Base-by-base conservation (phyloP, 2,113 vertebrate species). In the Martes martes region DNA sequence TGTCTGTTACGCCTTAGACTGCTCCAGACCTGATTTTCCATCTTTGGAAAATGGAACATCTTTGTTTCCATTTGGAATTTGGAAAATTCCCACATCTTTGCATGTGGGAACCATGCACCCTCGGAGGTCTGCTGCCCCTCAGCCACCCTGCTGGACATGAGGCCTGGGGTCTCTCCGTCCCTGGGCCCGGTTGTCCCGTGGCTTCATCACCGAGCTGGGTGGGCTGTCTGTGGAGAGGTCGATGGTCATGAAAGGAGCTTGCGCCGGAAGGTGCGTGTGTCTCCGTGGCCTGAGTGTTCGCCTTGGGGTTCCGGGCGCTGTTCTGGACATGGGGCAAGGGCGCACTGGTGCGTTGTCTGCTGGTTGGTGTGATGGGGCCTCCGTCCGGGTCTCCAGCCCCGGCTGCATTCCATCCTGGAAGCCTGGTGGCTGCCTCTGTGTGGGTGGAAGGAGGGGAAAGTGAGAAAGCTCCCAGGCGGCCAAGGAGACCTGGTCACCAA, bases 241-340 rank as follows among this genome's bases (percentile, higher is more conserved):
- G 1, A 0, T 16, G 15, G 52, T 45, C 79, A 2, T 2, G 8
- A 6, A 19, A 31, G 24, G 78, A 31, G 4, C 1, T 10, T 6
- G 50, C 9, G 1, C 78, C 4, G 33, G 59, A 24, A 52, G 65
- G 65, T 11, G 76, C 21, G 76, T 4, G 16, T 52, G 50, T 52
- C 28, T 2, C 2, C 28, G 47, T 52, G 10, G 36, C 15, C 57
- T 4, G 8, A 26, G 14, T 23, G 1, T 33, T 36, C 28, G 21
- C 33, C 8, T 52, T 42, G 36, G 36, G 63, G 65, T 19, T 11
- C 5, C 9, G 90, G 28, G 26, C 36, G 8, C 39, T 4, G 19
- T 23, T n/a, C 28, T 19, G 79, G 65, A 8, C 1, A 0, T 1
- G 24, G 11, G 24, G 36, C 50, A 4, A 0, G 13, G 26, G 1